phyloP scores from a whole-genome alignment of 1,140 invertebrate species.

The Penaeus indicus region DNA sequence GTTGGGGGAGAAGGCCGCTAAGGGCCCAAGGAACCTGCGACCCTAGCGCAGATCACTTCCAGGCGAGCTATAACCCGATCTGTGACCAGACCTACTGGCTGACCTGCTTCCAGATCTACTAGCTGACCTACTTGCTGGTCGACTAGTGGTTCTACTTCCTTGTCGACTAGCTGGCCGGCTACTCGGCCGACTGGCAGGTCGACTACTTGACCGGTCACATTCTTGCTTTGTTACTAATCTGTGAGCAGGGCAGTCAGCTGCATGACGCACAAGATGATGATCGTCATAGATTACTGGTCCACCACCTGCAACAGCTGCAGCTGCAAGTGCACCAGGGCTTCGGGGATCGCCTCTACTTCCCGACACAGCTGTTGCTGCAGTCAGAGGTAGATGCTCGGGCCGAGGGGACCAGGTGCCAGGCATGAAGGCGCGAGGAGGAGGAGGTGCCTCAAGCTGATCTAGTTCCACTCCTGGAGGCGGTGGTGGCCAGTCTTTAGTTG shows the following conservation, averaged over 20 bases:
- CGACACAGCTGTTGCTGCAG: constrained; percentile 44
- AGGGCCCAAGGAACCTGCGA: constrained; percentile 28
- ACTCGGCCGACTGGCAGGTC: constrained; percentile 62
- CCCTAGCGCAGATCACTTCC: constrained; percentile 66
- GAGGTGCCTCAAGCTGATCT: constrained; percentile 59
- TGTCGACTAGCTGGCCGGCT: constrained; percentile 65
- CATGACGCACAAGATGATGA: constrained; percentile 58
- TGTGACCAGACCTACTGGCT: constrained; percentile 66
- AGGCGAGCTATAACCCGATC: constrained; percentile 66
- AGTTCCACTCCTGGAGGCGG: constrained; percentile 58
- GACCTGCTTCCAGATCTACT: constrained; percentile 67
- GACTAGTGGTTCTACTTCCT: constrained; percentile 65
- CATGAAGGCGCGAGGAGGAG: constrained; percentile 58
- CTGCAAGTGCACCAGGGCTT: constrained; percentile 62
- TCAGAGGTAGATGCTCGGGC: constrained; percentile 66
- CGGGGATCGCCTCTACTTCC: constrained; percentile 56
- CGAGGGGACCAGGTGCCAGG: constrained; percentile 65
- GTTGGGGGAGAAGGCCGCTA: constrained; percentile 50
- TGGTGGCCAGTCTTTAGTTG: constrained; percentile 64
- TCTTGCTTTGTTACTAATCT: constrained; percentile 50
- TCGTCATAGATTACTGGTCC: constrained; percentile 41
- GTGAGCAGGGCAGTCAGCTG: constrained; percentile 63
- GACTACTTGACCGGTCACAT: constrained; percentile 59
- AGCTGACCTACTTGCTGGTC: constrained; percentile 66
- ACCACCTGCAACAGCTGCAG: constrained; percentile 38